Conservation (phyloP, 2,113 vertebrate genomes). For the Notothenia coriiceps region DNA sequence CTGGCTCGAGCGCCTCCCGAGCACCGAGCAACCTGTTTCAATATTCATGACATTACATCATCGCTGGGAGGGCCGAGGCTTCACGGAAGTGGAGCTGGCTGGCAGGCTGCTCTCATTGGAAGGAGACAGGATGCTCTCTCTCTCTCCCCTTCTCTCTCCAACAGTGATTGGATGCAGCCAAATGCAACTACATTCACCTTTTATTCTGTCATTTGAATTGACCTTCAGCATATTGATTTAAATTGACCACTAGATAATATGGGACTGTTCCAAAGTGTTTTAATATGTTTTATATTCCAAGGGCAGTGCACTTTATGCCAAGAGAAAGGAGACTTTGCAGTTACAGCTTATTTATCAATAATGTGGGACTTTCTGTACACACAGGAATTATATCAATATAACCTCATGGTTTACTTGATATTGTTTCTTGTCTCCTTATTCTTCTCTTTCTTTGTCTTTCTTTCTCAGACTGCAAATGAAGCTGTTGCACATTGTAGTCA, state of each 20-base stretch:
- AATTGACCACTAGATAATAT: not conserved
- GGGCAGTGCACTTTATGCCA: not conserved
- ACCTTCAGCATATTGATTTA: slow-evolving; percentile 19
- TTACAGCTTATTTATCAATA: not conserved
- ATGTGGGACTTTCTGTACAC: not conserved
- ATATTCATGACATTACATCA: slow-evolving; percentile 85
- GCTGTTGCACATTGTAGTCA: not conserved
- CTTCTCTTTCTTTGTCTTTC: not conserved
- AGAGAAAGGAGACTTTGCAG: not conserved
- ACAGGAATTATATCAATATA: not conserved
- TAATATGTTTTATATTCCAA: not conserved
- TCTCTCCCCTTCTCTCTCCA: not conserved
- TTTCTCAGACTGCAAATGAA: not conserved
- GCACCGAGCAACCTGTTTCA: slow-evolving; percentile 74
- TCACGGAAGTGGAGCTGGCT: slow-evolving; percentile 37
- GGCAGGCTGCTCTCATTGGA: not conserved
- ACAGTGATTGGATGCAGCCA: slow-evolving; percentile 38
- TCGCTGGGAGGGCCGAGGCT: slow-evolving; percentile 58
- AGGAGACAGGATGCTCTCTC: too few relatives aligned
- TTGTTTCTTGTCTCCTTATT: not conserved
- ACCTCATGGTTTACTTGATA: too few relatives aligned
- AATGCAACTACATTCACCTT: slow-evolving; percentile 19
- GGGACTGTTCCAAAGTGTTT: not conserved
- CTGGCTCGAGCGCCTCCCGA: slow-evolving; percentile 77
- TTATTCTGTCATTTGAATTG: slow-evolving; percentile 18